Evolutionary conservation across 2,888 invertebrate genomes (phyloP), one percentile per base, ranked within the genome.

Genomic region (Sepioteuthis lessoniana): DNA sequence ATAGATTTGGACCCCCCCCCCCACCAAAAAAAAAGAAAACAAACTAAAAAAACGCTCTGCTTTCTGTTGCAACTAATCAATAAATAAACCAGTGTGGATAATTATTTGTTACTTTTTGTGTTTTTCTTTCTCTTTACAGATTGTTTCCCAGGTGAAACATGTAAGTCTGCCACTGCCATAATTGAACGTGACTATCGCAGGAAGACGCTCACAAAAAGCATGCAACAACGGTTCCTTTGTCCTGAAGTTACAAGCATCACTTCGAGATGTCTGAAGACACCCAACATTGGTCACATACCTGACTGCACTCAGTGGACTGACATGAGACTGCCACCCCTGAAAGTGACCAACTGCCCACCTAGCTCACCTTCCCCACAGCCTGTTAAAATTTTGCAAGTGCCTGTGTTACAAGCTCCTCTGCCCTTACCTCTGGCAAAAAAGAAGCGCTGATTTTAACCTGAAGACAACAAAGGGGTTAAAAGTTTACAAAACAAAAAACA

Each of bases 251-350:
- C n/a, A 13, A 76, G 19, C n/a, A n/a, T 76, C n/a, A 76, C 76
- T 76, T n/a, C 76, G 10, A 76, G n/a, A 76, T 76, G 76, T n/a
- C 76, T 76, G 76, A 76, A 76, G 76, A 76, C 76, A 19, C 76
- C 76, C 76, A 76, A 76, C n/a, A 76, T 76, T 76, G 76, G 76
- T n/a, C 76, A 76, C 76, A 76, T 76, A 76, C 76, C 76, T 76
- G 76, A 76, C 3, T 76, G 76, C 35, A 76, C 76, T n/a, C 76
- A 76, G 76, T 76, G 76, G 76, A 76, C 76, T 76, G 76, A 76
- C 76, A 76, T 76, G 76, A n/a, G 76, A n/a, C n/a, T 76, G n/a
- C 76, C 76, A 19, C 76, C 76, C 76, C 76, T n/a, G n/a, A 76
- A 76, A 35, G n/a, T 76, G 76, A 76, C n/a, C 76, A 35, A n/a